Conservation (phyloP, 1,140 invertebrate genomes). For the Elymnias hypermnestra region DNA sequence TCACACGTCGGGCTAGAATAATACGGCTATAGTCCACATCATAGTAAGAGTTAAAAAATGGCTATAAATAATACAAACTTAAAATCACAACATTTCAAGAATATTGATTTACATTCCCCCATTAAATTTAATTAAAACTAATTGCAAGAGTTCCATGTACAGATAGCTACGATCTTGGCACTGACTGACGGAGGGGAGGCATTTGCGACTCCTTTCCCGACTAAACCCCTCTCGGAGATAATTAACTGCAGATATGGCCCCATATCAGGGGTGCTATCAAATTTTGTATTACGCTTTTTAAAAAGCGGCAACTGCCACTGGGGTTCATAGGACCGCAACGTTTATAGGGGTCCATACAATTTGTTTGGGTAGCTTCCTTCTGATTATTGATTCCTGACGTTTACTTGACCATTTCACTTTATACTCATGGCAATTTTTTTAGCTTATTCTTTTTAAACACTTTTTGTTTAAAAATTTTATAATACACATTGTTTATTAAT, state of each 20-base stretch:
- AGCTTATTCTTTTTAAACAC: too few relatives aligned
- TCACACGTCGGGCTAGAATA: too few relatives aligned
- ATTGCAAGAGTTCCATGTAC: conserved; percentile 50
- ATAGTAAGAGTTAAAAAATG: too few relatives aligned
- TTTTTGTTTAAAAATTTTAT: too few relatives aligned
- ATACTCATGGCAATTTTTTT: too few relatives aligned
- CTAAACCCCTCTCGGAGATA: conserved; percentile 55
- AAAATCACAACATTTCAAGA: neutral
- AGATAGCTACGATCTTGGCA: conserved; percentile 43
- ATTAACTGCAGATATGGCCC: conserved; percentile 69
- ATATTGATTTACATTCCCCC: conserved; percentile 25
- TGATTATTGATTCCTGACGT: conserved; percentile 52
- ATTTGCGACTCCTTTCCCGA: conserved; percentile 49
- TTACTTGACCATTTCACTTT: too few relatives aligned
- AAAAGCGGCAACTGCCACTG: conserved; percentile 40
- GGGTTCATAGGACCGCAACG: conserved; percentile 35
- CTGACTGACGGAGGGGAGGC: conserved; percentile 34
- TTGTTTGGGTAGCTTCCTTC: conserved; percentile 57
- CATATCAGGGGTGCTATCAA: conserved; percentile 50
- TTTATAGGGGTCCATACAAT: conserved; percentile 53
- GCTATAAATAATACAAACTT: too few relatives aligned
- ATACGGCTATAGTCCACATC: too few relatives aligned
- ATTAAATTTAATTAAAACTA: conserved; percentile 65
- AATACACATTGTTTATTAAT: too few relatives aligned
- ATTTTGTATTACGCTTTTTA: conserved; percentile 66